Evolutionary conservation across 2,113 vertebrate species (phyloP).

Genomic region (human (Homo sapiens)): DNA sequence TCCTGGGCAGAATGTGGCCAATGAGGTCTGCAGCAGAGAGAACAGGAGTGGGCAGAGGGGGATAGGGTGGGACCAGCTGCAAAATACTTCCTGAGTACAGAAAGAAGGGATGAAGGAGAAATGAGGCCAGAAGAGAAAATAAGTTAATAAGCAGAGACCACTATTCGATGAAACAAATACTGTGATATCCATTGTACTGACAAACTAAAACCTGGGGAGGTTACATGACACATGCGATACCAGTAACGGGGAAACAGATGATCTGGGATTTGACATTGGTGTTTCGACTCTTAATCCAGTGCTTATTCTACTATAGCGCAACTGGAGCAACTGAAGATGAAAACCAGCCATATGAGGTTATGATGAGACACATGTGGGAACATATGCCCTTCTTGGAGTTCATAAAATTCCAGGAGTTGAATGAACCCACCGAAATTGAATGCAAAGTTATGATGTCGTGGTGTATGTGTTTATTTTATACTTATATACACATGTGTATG

Average conservation of each 20-base stretch:
- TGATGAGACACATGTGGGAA: not conserved
- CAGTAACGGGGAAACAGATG: too few species aligned
- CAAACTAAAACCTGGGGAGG: not conserved
- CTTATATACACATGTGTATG: not conserved
- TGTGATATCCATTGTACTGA: not conserved
- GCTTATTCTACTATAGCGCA: not conserved
- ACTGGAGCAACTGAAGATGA: not conserved
- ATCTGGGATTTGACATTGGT: not conserved
- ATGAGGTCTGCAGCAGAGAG: not conserved
- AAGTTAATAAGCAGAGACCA: not conserved
- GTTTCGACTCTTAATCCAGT: not conserved
- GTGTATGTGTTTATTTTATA: not conserved
- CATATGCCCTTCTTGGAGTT: not conserved
- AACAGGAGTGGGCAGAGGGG: not conserved
- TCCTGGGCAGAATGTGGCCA: not conserved
- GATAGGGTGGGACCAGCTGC: not conserved
- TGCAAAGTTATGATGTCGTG: not conserved
- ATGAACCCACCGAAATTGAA: not conserved
- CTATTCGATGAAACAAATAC: not conserved
- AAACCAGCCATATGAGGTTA: not conserved
- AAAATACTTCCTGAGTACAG: slow-evolving; percentile 13
- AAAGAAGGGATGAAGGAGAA: not conserved
- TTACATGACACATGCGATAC: not conserved
- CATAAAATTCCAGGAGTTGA: not conserved
- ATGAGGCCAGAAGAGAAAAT: not conserved